Conservation (phyloP, 30 jellyfish, hydroid and myxozoan species). For the Hydra vulgaris region DNA sequence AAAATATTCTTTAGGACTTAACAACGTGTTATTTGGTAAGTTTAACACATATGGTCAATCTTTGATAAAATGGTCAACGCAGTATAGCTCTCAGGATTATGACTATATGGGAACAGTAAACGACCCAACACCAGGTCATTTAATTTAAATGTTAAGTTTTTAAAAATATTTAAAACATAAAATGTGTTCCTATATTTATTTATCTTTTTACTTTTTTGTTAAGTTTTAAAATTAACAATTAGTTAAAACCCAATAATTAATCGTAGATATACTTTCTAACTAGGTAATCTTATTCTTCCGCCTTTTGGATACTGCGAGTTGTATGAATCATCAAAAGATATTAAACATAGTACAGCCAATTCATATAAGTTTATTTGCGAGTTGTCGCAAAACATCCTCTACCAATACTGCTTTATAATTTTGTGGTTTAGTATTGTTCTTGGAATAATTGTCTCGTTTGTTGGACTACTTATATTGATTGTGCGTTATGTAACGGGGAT, state of each 20-base stretch:
- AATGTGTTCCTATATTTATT: too few species aligned
- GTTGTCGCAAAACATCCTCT: constrained; percentile 20
- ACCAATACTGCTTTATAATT: constrained; percentile 25
- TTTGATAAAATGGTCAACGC: constrained; percentile 14
- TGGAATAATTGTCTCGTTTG: constrained; percentile 18
- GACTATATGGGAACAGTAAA: constrained; percentile 27
- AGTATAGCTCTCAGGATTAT: not conserved
- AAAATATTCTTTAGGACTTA: constrained; percentile 11
- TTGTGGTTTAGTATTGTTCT: constrained; percentile 21
- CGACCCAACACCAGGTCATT: constrained; percentile 27
- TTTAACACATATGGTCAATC: constrained; percentile 3
- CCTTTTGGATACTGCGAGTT: constrained; percentile 39
- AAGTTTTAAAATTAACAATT: too few species aligned
- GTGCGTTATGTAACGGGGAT: not conserved
- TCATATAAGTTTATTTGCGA: constrained; percentile 29
- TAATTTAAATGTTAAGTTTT: too few species aligned
- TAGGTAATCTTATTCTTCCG: constrained; percentile 29
- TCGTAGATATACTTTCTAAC: not conserved
- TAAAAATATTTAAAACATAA: too few species aligned
- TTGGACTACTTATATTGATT: constrained; percentile 8
- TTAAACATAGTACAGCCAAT: constrained; percentile 1
- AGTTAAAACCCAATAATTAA: not conserved
- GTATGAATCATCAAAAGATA: constrained; percentile 24
- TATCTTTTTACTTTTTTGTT: too few species aligned
- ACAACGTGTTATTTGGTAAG: constrained; percentile 16